Percentiles rank a stretch among this genome's conserved stretches.
These are phyloP conservation scores for Habrosyne pyritoides DNA, from an alignment of 2,888 invertebrate species.

Conservation along the genomic window DNA sequence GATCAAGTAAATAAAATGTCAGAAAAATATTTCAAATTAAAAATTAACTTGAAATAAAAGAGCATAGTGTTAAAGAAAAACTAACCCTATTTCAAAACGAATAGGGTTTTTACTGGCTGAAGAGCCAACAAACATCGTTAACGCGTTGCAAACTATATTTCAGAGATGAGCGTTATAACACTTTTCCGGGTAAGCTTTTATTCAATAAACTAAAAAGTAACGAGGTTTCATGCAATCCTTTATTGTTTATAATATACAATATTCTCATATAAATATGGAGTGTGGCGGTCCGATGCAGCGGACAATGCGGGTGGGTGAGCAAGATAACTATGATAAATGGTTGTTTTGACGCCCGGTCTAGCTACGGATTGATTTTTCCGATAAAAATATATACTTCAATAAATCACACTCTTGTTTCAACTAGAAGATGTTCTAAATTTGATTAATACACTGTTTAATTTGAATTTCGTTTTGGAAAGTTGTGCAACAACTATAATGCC, in stretches of 20 bases:
- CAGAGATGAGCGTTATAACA: background rate
- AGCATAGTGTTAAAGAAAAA: too few relatives aligned
- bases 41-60: too few relatives aligned
- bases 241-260: constrained; percentile 21
- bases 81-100: background rate
- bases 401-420: constrained; percentile 37
- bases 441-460: constrained; percentile 29
- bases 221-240: constrained; percentile 17
- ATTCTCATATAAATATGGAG: constrained; percentile 21
- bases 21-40: background rate
- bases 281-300: constrained; percentile 42
- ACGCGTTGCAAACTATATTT: background rate
- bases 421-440: constrained; percentile 28
- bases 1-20: too few relatives aligned
- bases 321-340: constrained; percentile 75
- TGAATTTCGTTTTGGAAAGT: background rate
- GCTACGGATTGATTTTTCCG: constrained; percentile 61
- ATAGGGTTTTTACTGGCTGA: background rate
- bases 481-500: too few relatives aligned
- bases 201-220: background rate
- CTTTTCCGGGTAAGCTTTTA: background rate
- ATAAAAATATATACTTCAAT: constrained; percentile 60
- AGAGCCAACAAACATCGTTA: background rate
- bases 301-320: constrained; percentile 55
- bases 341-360: constrained; percentile 57